Evolutionary conservation across 2,888 invertebrate species (phyloP), one percentile per base, ranked within the genome.

Genomic region (Dusona sp.): DNA sequence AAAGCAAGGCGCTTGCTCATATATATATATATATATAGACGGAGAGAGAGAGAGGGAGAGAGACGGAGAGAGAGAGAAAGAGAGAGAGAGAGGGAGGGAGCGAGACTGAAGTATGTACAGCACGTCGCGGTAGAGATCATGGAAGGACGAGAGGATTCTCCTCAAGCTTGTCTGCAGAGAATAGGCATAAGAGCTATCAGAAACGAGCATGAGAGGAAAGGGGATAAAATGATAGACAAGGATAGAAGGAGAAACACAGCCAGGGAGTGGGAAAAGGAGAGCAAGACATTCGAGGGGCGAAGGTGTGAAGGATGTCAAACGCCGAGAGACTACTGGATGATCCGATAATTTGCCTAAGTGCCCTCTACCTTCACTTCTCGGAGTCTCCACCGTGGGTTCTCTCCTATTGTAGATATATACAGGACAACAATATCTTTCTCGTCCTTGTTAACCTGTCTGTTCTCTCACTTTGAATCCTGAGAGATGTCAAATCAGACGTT

Each of bases 291-390:
- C 67, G 16, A 75, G 74, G 67, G 77, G 64, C 33, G 74, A 84
- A 77, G 86, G 86, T 86, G 86, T 74, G 86, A 86, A 86, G 80
- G 83, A 80, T 84, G 86, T 86, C 86, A 83, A 86, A 86, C 78
- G 80, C 64, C 73, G 80, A 86, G 86, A 86, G 86, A 68, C 83
- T 81, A 68, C 83, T 86, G 83, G 83, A 81, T 86, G 81, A 86
- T 86, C 83, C 83, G 86, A 86, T 86, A 86, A 86, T 86, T 88
- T 88, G 85, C 88, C 85, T 88, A 88, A 88, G 88, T 88, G 88
- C 87, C 83, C 77, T 82, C 77, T 68, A 73, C 87, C 79, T 83
- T 87, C 85, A 73, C 81, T 68, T 74, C 88, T 74, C 86, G 45
- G 72, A 68, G 79, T 83, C 79, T 42, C 65, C 61, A n/a, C 64